phyloP scores from a whole-genome alignment of 2,797 vertebrate species.

The Danio aesculapii region DNA sequence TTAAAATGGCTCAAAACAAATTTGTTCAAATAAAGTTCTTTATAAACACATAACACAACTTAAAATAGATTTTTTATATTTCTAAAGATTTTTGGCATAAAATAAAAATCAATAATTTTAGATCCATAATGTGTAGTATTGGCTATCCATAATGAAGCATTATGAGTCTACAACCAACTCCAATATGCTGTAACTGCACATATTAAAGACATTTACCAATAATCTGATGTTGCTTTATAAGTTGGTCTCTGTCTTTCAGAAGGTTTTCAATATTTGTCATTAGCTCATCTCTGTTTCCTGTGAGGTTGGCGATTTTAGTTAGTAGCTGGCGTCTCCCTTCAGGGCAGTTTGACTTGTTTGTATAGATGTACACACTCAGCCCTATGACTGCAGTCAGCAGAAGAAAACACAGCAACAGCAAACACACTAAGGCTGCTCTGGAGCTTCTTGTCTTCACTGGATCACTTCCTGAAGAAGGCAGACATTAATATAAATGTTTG shows the following conservation, averaged over 20 bases:
- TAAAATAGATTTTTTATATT: too few relatives aligned
- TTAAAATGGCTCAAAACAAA: too few relatives aligned
- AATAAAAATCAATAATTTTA: too few relatives aligned
- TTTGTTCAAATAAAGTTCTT: too few relatives aligned
- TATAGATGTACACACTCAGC: neutral
- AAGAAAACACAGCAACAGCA: slow-evolving; percentile 28
- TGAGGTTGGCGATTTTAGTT: neutral
- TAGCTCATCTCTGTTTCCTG: neutral
- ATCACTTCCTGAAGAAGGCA: neutral
- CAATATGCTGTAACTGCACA: too few relatives aligned
- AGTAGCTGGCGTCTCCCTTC: neutral
- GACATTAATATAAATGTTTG: neutral
- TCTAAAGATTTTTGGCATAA: too few relatives aligned
- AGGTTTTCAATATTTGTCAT: neutral
- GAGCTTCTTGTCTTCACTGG: neutral
- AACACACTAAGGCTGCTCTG: slow-evolving; percentile 10
- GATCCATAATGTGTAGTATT: too few relatives aligned
- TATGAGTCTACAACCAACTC: too few relatives aligned
- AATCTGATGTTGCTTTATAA: too few relatives aligned
- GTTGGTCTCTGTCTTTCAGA: neutral
- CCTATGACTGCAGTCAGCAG: slow-evolving; percentile 23
- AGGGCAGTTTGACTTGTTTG: neutral
- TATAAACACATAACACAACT: too few relatives aligned
- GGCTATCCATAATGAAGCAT: too few relatives aligned
- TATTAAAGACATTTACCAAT: too few relatives aligned